phyloP scores from a whole-genome alignment of 2,113 vertebrate genomes.

The Nothocercus julius region DNA sequence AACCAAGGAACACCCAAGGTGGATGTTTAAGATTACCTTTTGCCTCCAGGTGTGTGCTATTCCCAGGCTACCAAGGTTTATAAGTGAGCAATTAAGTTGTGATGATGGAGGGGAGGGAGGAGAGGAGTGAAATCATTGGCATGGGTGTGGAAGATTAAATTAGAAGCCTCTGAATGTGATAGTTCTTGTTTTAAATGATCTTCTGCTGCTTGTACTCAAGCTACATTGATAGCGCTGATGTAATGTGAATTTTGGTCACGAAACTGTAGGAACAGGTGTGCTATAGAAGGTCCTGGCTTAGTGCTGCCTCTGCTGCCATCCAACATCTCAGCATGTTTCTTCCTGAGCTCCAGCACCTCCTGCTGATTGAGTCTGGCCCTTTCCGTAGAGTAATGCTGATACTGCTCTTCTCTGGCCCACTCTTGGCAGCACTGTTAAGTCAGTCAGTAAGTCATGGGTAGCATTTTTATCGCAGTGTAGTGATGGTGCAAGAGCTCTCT shows the following conservation, averaged over 20 bases:
- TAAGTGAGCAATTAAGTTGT: neutral
- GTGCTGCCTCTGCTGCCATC: neutral
- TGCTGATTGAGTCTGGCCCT: slow-evolving; percentile 56
- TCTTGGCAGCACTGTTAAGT: neutral
- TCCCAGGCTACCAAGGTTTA: neutral
- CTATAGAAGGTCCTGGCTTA: slow-evolving; percentile 4
- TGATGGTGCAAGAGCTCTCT: neutral
- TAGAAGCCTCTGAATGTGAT: neutral
- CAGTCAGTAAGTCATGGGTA: neutral
- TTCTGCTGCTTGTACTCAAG: neutral
- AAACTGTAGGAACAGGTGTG: slow-evolving; percentile 38
- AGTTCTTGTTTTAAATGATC: slow-evolving; percentile 2
- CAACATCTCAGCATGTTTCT: slow-evolving; percentile 39
- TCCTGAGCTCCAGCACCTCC: slow-evolving; percentile 54
- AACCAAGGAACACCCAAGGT: neutral
- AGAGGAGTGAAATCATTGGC: neutral
- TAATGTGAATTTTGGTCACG: slow-evolving; percentile 8
- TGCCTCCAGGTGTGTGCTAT: neutral
- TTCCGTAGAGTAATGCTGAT: neutral
- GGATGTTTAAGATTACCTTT: neutral
- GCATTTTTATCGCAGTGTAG: neutral
- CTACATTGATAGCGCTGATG: neutral
- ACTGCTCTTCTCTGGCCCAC: neutral
- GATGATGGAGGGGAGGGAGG: neutral
- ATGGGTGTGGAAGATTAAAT: neutral